Evolutionary conservation across 2,797 vertebrate genomes (phyloP), one percentile per base, ranked within the genome.

Genomic region (Tragopan temminckii): DNA sequence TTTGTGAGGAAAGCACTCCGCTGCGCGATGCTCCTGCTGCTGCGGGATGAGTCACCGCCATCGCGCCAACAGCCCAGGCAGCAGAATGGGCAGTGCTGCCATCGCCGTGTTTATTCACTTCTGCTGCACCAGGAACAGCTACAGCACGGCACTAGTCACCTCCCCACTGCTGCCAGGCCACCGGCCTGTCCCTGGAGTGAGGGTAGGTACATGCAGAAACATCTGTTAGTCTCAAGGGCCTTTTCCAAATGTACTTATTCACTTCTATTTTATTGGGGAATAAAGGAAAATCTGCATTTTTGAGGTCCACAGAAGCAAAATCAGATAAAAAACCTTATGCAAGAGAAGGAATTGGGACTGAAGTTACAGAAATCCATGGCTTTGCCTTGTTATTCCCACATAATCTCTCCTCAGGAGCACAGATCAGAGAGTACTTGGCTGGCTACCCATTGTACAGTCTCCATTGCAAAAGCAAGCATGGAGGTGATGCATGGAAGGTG

Each of bases 121-220:
- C 1, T 10, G 21, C 13, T 27, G 31, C 16, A n/a, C 53, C 0
- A 1, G 45, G 35, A 25, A 52, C 5, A 48, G 67, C 59, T 27
- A 8, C 6, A 5, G 4, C 42, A 19, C 6, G 2, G 29, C 2
- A 6, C 25, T n/a, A 13, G 5, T 9, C 0, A 0, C 46, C 46
- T 25, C 3, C 52, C 57, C 80, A 42, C 16, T 5, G 1, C 69
- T 36, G 43, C 45, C 78, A 18, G 74, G 15, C 57, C 50, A 24
- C 27, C 42, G 33, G 27, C 35, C 76, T 36, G 3, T 57, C 36
- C 31, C 46, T 48, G 57, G 13, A 57, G 36, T 5, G 13, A 86
- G 76, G 61, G 6, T 17, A 25, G 27, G n/a, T 6, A 70, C 0
- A 0, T 10, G 4, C 1, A 7, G 42, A 69, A 83, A 31, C 24